A percentile compares a stretch with the other conserved stretches of the same genome.
Evolutionary conservation across 2,888 invertebrate genomes (phyloP).

Genomic region (Dolomedes plantarius): DNA sequence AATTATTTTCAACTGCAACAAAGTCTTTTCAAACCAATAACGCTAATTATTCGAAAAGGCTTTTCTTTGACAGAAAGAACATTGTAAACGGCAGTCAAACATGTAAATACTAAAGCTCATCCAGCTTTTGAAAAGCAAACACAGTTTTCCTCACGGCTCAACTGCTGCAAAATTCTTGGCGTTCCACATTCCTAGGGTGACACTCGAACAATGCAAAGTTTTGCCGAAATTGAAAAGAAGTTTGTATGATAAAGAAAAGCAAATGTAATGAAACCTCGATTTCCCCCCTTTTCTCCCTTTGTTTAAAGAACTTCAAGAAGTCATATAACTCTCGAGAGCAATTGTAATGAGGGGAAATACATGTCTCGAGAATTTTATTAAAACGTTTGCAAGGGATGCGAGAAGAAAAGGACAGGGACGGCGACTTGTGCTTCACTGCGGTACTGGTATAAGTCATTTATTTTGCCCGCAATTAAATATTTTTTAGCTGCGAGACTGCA

Average conservation of each 20-base stretch:
- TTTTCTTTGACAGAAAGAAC: neutral
- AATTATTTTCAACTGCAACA: neutral
- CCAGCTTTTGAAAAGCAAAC: neutral
- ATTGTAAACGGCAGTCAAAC: neutral
- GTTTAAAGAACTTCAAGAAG: constrained; percentile 21
- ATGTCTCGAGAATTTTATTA: constrained; percentile 17
- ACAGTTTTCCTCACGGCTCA: neutral
- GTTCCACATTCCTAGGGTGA: neutral
- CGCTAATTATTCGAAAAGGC: neutral
- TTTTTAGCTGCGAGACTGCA: too few relatives aligned
- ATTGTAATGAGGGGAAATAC: constrained; percentile 12
- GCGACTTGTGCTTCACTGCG: neutral
- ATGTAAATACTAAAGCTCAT: neutral
- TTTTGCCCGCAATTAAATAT: too few relatives aligned
- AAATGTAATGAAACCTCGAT: constrained; percentile 3
- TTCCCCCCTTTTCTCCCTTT: constrained; percentile 23
- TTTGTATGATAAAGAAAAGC: constrained; percentile 10
- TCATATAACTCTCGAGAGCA: constrained; percentile 4
- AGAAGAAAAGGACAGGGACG: neutral
- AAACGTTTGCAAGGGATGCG: constrained; percentile 7
- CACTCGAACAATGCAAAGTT: constrained; percentile 11
- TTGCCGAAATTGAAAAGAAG: constrained; percentile 9
- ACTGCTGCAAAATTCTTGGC: neutral
- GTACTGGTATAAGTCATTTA: neutral
- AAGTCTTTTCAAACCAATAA: neutral